phyloP scores from a whole-genome alignment of 2,113 vertebrate species.

The mouse (Mus musculus) region DNA sequence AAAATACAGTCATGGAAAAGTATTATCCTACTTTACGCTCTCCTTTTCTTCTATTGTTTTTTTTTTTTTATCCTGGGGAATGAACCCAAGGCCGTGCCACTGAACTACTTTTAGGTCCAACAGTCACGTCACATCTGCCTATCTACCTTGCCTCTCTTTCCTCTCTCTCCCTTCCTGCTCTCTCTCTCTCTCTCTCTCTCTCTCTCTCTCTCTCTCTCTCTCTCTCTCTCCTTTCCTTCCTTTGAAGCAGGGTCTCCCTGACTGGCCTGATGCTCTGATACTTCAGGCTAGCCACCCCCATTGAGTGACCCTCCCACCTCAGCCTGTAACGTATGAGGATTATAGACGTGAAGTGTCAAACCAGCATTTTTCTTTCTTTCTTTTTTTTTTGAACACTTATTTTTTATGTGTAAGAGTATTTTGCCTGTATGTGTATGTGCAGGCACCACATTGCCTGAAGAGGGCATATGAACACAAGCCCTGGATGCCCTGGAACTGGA shows the following conservation, averaged over 20 bases:
- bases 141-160: too few relatives aligned
- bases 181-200: too few relatives aligned
- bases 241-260: background rate
- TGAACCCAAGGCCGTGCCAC: background rate
- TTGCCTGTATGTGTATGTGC: too few relatives aligned
- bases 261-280: background rate
- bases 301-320: background rate
- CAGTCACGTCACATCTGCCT: background rate
- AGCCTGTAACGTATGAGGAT: background rate
- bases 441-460: background rate
- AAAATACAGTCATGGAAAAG: background rate
- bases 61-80: background rate
- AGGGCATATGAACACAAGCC: background rate
- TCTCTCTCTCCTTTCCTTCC: too few relatives aligned
- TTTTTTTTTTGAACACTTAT: background rate
- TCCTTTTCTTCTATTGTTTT: background rate
- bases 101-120: background rate
- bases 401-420: background rate
- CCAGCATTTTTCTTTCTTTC: background rate
- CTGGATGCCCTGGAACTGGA: background rate
- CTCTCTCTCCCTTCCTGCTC: too few relatives aligned
- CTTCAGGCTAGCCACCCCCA: background rate
- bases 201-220: too few relatives aligned
- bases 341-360: background rate
- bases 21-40: background rate